Conservation (phyloP, 2,888 invertebrate genomes). For the Archaeoteleia sp. region DNA sequence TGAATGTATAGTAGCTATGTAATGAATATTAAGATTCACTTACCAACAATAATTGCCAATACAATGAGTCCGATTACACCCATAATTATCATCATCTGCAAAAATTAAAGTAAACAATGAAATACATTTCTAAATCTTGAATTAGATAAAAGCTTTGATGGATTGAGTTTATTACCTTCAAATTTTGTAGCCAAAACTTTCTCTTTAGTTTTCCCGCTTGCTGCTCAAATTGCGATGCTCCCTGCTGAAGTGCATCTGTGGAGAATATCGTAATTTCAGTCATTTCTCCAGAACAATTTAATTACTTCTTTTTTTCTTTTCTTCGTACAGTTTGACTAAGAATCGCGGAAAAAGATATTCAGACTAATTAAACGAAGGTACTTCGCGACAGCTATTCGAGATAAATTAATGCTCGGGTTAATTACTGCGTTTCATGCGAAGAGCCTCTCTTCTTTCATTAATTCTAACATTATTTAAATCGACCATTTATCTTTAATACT, state of each 20-base stretch:
- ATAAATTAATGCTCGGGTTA: too few species aligned
- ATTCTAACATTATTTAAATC: too few species aligned
- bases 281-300: background rate
- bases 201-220: slow-evolving; percentile 96
- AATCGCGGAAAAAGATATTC: background rate
- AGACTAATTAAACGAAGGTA: background rate
- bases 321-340: too few species aligned
- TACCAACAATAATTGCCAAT: slow-evolving; percentile 89
- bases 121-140: background rate
- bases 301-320: background rate
- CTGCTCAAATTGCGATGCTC: slow-evolving; percentile 97
- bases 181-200: slow-evolving; percentile 98
- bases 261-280: too few species aligned
- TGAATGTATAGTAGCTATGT: slow-evolving; percentile 21
- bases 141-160: background rate
- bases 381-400: too few species aligned
- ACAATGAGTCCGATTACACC: slow-evolving; percentile 88
- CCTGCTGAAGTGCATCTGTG: slow-evolving; percentile 94
- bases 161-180: slow-evolving; percentile 79
- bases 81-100: slow-evolving; percentile 91
- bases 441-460: too few species aligned
- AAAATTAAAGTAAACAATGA: slow-evolving; percentile 17
- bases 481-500: too few species aligned
- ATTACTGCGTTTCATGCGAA: too few species aligned
- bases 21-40: slow-evolving; percentile 76